A percentile compares a stretch with the other conserved stretches of the same genome.
phyloP scores from a whole-genome alignment of 2,113 vertebrate genomes.

The Cyanoderma ruficeps region DNA sequence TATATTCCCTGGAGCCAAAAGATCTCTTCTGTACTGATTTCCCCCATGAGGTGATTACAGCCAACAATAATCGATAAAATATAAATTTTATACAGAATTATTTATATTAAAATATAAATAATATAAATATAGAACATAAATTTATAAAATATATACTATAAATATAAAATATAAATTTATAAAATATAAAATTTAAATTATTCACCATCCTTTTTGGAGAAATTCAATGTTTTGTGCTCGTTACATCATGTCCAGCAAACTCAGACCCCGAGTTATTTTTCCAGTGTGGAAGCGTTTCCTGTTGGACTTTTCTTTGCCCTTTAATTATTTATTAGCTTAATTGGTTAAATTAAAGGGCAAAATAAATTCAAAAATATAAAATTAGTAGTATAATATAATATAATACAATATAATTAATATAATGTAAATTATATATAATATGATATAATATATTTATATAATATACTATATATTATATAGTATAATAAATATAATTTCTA shows the following conservation, averaged over 20 bases:
- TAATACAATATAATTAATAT: too few relatives aligned
- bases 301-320: neutral
- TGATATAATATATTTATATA: too few relatives aligned
- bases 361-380: too few relatives aligned
- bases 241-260: neutral
- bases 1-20: neutral
- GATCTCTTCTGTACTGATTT: neutral
- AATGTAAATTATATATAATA: too few relatives aligned
- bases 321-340: neutral
- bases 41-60: neutral
- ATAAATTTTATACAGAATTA: too few relatives aligned
- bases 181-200: neutral
- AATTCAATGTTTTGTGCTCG: neutral
- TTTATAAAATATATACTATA: too few relatives aligned
- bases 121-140: too few relatives aligned
- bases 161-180: too few relatives aligned
- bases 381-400: too few relatives aligned
- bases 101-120: too few relatives aligned
- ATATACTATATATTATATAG: too few relatives aligned
- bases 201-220: neutral
- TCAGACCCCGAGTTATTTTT: neutral
- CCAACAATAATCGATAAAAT: neutral
- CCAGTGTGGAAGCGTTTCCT: neutral
- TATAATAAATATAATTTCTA: too few relatives aligned
- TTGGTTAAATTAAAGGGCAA: neutral